Evolutionary conservation across 2,797 vertebrate species (phyloP).

Genomic region (Xiphophorus birchmanni): DNA sequence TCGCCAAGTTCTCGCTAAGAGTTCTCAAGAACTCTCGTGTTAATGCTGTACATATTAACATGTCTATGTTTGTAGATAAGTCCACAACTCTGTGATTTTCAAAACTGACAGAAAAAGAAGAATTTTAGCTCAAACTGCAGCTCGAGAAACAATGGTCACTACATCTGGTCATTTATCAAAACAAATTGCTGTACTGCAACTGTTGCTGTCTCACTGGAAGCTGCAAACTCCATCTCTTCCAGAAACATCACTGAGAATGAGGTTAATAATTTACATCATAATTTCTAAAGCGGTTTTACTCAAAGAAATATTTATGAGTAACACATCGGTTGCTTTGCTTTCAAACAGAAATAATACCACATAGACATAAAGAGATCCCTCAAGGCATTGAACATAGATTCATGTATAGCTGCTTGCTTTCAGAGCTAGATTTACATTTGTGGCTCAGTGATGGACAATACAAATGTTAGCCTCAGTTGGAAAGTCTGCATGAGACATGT

Average conservation of each 20-base stretch:
- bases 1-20: neutral
- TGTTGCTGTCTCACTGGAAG: neutral
- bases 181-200: neutral
- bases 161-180: neutral
- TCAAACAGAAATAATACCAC: neutral
- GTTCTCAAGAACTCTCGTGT: neutral
- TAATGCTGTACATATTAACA: neutral
- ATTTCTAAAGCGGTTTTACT: slow-evolving; percentile 10
- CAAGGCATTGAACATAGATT: neutral
- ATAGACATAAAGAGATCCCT: neutral
- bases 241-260: neutral
- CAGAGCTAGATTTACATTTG: slow-evolving; percentile 6
- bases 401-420: slow-evolving; percentile 1
- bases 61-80: neutral
- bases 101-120: neutral
- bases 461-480: slow-evolving; percentile 33
- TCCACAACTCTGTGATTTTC: neutral
- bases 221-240: neutral
- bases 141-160: neutral
- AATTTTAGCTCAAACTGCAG: neutral
- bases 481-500: slow-evolving; percentile 31
- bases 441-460: slow-evolving; percentile 4
- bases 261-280: neutral
- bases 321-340: neutral
- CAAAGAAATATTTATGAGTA: neutral